Base-by-base conservation (phyloP, 2,888 invertebrate genomes). In the Polyploca ridens region DNA sequence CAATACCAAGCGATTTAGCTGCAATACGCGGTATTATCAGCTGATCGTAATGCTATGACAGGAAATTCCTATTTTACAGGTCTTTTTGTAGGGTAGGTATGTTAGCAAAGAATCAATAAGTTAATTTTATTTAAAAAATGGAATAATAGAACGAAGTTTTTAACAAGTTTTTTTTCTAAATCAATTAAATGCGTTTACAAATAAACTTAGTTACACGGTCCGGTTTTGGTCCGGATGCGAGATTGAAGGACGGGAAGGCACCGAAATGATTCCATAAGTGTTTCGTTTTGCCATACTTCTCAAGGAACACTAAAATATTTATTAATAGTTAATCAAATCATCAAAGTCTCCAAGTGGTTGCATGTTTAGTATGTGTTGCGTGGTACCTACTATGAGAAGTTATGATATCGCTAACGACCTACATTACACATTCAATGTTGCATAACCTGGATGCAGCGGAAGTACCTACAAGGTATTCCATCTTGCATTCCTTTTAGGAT, bases 381-480 rank as follows among this genome's bases (percentile, higher is more conserved):
- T 74, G 75, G 75, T 73, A 72, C 6, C 6, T 35, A 35, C 73
- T 76, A 77, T 84, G 81, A 83, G 82, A 82, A 75, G 70, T 64
- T 63, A 68, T 78, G 89, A 89, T 90, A 89, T 87, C 77, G 69
- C 72, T 65, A 75, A 64, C 78, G 89, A 78, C 90, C 88, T 77
- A 89, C 81, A 86, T 90, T 82, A 73, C 69, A 78, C 76, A 83
- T 85, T 77, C 74, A 75, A 78, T 76, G 79, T 87, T 88, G 84
- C 85, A 77, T 86, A 88, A 89, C 85, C 84, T 84, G 79, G 82
- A 82, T 83, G 84, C 79, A 83, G 64, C 72, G 79, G 76, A 79
- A 76, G 75, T 72, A 65, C 19, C 61, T 66, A 66, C 64, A 79
- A 72, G 62, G 61, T 77, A 71, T 64, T 68, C 72, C 10, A 19